Evolutionary conservation across 2,888 invertebrate species (phyloP), one percentile per base, ranked within the genome.

Genomic region (Dorcus parallelipipedus): DNA sequence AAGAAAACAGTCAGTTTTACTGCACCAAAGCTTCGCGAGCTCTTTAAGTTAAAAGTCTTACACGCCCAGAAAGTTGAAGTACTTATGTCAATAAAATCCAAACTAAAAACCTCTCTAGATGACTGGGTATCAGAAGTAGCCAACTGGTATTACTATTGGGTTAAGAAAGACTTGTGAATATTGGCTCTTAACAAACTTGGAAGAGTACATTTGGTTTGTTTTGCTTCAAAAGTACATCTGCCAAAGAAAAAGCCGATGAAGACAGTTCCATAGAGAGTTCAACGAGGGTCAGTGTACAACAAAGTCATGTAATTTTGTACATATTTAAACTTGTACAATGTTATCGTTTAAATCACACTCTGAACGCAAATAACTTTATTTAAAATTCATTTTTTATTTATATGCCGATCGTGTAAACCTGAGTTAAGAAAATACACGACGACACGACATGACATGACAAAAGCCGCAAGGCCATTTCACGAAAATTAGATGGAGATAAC

Each of bases 1-100:
- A 99, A 99, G 77, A 99, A 99, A 78, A 97, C 97, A 0, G 79
- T 99, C 4, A 97, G 96, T 78, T 99, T 99, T 76, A 95, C 93
- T 52, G 85, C 91, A 0, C 93, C 94, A 1, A 97, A 99, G 77
- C 81, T 99, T 9, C 86, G 93, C 68, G 96, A 97, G 75, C 81
- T 99, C 33, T 99, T 99, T 77, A 86, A 87, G 60, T 81, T 96
- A 42, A 95, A 77, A 92, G 72, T 91, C 98, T 64, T 91, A 99
- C 81, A 88, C 94, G 52, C 94, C 97, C 73, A 87, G 58, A 64
- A 87, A 86, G 69, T 83, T 92, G 64, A 90, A 89, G 75, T 93
- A 92, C 73, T 83, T 93, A 92, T 76, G 80, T 91, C 0, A 88
- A 89, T 73, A 86, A 85, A 65, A 90, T 97, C 43, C 97, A 99